Base-by-base conservation (phyloP, 2,888 invertebrate species). In the Argyresthia goedartella region DNA sequence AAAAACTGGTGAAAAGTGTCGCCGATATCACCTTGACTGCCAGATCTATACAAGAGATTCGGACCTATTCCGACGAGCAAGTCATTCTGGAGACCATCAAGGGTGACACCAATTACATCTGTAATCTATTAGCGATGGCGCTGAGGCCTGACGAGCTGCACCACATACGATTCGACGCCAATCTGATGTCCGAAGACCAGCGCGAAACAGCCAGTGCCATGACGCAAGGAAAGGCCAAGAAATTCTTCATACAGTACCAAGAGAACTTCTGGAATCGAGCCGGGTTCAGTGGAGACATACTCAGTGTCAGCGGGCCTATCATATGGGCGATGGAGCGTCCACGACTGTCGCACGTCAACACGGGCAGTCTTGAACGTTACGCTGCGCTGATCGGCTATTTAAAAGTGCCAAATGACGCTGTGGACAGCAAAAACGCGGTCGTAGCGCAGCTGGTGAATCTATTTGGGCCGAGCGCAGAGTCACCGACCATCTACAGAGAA, bases 301-400 rank as follows among this genome's bases (percentile, higher is more conserved):
- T 87, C 1, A 86, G 86, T 57, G 61, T 81, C 44, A 69, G 69
- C 47, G 87, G 87, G 6, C 85, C 86, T 0, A 80, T 87, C 1
- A 62, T 84, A n/a, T 86, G 86, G 86, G 84, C 85, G 0, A 85
- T 78, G 64, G 76, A 82, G 54, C 69, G 66, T 8, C 86, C 85
- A 0, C 67, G 55, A 47, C 39, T 78, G 53, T 77, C 81, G 1
- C 25, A 25, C 6, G 25, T 6, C 6, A 64, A 64, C 0, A 73
- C 73, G 0, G 77, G 76, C 1, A 73, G 72, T 49, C 47, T 57
- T 1, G 71, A 76, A 10, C 65, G 64, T 13, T 74, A 70, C 49
- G 59, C 74, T 0, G 63, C 69, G 9, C 57, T 86, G 42, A 63
- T 77, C 8, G 86, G 86, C 1, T 85, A 74, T 58, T 57, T 85